Conservation (phyloP, 2,113 vertebrate genomes). For the Tenebrosternarchus preto region DNA sequence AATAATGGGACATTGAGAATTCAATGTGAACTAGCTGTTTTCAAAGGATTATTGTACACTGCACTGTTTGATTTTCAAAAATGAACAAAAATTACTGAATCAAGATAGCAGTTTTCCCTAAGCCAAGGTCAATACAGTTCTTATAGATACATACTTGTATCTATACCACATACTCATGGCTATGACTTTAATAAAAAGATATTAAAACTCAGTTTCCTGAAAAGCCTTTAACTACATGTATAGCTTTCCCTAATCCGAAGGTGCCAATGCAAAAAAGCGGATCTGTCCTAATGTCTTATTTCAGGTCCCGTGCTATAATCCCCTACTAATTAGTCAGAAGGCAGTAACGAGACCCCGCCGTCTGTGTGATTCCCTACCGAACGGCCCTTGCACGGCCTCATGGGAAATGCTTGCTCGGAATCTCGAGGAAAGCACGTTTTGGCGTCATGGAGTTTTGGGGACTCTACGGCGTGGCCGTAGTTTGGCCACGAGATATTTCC, state of each 20-base stretch:
- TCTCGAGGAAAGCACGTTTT: not conserved
- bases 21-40: constrained; percentile 11
- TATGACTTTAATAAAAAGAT: too few species aligned
- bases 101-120: not conserved
- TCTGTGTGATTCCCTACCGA: constrained; percentile 1
- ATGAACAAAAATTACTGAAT: constrained; percentile 4
- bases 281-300: constrained; percentile 1
- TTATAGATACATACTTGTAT: not conserved
- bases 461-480: constrained; percentile 15
- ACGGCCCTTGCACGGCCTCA: not conserved
- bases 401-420: constrained; percentile 35
- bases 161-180: not conserved
- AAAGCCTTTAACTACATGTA: not conserved
- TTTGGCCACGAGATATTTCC: constrained; percentile 24
- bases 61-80: not conserved
- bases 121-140: not conserved
- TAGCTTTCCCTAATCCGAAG: not conserved
- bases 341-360: not conserved
- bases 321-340: constrained; percentile 23
- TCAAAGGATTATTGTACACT: constrained; percentile 15
- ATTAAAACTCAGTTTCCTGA: not conserved
- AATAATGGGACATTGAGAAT: not conserved
- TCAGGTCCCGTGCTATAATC: constrained; percentile 6
- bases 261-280: not conserved
- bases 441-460: constrained; percentile 19